Evolutionary conservation across 2,113 vertebrate genomes (phyloP).

Genomic region (Megaleporinus macrocephalus): DNA sequence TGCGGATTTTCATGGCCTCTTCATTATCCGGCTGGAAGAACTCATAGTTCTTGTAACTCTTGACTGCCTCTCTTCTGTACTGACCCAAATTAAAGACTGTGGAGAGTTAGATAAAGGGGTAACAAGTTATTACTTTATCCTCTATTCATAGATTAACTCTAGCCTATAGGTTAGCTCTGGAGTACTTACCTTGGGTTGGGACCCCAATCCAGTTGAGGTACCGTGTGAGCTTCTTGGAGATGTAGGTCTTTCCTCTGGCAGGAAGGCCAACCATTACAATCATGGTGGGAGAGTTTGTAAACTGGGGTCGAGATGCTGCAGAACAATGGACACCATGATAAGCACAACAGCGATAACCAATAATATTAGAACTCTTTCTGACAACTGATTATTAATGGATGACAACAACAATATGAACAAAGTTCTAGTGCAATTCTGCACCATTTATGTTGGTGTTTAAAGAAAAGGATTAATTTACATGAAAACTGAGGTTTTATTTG

Average conservation of each 20-base stretch:
- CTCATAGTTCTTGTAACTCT: constrained; percentile 87
- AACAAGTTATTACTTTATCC: background rate
- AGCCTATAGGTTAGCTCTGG: background rate
- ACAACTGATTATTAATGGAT: background rate
- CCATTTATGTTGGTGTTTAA: no score
- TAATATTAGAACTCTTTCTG: background rate
- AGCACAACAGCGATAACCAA: background rate
- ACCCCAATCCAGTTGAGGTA: constrained; percentile 94
- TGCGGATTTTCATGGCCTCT: constrained; percentile 87
- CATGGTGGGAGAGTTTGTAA: constrained; percentile 90
- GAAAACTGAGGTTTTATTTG: no score
- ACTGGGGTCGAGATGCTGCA: constrained; percentile 86
- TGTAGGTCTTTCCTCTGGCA: constrained; percentile 90
- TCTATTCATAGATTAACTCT: background rate
- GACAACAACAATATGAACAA: background rate
- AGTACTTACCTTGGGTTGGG: constrained; percentile 83
- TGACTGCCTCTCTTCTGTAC: constrained; percentile 88
- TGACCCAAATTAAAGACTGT: constrained; percentile 92
- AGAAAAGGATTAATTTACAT: no score
- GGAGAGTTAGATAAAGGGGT: background rate
- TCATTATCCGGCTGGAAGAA: constrained; percentile 88
- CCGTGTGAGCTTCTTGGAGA: constrained; percentile 90
- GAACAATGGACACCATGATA: constrained; percentile 40
- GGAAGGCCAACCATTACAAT: constrained; percentile 92
- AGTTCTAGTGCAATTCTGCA: no score